A percentile compares a stretch with the other conserved stretches of the same genome.
Evolutionary conservation across 2,888 invertebrate genomes (phyloP).

Genomic region (Endotricha flammealis): DNA sequence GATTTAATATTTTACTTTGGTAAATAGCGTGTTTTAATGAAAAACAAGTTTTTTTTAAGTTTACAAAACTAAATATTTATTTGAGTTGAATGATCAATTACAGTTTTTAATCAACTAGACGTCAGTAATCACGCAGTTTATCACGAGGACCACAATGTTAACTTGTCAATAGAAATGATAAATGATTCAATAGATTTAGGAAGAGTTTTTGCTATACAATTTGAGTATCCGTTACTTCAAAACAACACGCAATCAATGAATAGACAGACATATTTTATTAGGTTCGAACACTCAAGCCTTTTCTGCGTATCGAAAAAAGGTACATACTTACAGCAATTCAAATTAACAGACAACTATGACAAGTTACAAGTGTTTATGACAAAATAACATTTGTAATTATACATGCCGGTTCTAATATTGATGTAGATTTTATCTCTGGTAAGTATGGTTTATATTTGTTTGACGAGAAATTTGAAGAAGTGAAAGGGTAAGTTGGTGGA

Average conservation of each 20-base stretch:
- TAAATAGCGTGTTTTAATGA: too few relatives aligned
- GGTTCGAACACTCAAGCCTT: constrained; percentile 45
- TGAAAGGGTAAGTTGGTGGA: constrained; percentile 27
- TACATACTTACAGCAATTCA: constrained; percentile 50
- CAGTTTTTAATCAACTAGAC: not conserved
- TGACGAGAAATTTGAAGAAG: constrained; percentile 18
- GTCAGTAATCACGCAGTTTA: not conserved
- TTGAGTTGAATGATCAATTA: not conserved
- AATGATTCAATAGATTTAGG: constrained; percentile 10
- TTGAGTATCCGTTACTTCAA: constrained; percentile 21
- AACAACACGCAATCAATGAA: constrained; percentile 55
- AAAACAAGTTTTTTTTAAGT: too few relatives aligned
- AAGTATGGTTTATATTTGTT: constrained; percentile 27
- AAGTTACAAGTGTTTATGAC: constrained; percentile 64
- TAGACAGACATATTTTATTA: constrained; percentile 39
- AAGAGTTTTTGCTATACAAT: not conserved
- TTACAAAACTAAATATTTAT: too few relatives aligned
- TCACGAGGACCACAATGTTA: not conserved
- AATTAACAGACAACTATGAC: constrained; percentile 75
- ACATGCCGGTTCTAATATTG: constrained; percentile 3
- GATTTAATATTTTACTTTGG: too few relatives aligned
- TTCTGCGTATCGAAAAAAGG: constrained; percentile 56
- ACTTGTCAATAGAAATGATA: constrained; percentile 6
- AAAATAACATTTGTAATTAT: constrained; percentile 26
- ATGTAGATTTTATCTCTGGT: constrained; percentile 21